These are phyloP conservation scores for Agrypnia vestita DNA, from an alignment of 1,140 invertebrate species.

Conservation along the genomic window DNA sequence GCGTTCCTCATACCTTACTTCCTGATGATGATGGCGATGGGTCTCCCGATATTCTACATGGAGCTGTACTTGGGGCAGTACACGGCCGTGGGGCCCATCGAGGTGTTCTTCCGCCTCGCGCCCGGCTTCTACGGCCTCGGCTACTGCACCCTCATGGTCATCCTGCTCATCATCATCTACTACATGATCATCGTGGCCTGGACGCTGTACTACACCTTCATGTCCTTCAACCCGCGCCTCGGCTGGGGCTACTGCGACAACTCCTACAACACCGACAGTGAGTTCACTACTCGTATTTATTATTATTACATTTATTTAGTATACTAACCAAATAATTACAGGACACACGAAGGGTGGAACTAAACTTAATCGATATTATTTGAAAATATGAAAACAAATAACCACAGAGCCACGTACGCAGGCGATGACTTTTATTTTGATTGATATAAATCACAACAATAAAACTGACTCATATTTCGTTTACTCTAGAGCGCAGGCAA, in stretches of 20 bases:
- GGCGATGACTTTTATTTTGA: too few relatives aligned
- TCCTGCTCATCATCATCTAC: constrained; percentile 85
- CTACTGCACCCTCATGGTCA: constrained; percentile 82
- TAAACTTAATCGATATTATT: too few relatives aligned
- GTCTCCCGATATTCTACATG: constrained; percentile 85
- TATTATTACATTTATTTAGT: too few relatives aligned
- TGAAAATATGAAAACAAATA: too few relatives aligned
- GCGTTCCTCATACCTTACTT: constrained; percentile 87
- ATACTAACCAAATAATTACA: too few relatives aligned
- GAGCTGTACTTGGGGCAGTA: constrained; percentile 80
- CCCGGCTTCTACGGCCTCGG: constrained; percentile 78
- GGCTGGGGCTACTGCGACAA: constrained; percentile 84
- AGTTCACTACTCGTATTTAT: constrained; percentile 65
- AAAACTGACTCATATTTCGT: too few relatives aligned
- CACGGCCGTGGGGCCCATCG: constrained; percentile 74
- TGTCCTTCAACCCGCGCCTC: constrained; percentile 79
- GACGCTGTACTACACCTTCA: constrained; percentile 84
- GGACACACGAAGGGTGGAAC: too few relatives aligned
- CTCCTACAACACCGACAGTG: constrained; percentile 79
- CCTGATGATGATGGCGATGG: constrained; percentile 84
- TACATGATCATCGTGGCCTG: constrained; percentile 89
- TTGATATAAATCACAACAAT: too few relatives aligned
- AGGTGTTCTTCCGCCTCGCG: constrained; percentile 75
- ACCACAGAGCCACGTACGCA: too few relatives aligned
- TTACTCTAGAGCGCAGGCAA: too few relatives aligned